Conservation (phyloP, 2,113 vertebrate species). For the Setophaga coronata region DNA sequence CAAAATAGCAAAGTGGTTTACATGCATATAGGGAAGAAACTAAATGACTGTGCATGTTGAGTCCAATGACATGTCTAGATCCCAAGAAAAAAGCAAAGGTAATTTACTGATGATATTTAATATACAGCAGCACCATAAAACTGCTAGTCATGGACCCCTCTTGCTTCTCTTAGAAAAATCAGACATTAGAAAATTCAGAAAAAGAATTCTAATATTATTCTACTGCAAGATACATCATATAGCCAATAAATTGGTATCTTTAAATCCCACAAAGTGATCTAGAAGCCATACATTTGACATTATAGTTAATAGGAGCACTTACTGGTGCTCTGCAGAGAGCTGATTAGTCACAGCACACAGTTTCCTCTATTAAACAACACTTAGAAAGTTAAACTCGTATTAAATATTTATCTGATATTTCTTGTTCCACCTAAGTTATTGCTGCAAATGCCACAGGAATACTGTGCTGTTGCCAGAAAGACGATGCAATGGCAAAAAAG, state of each 20-base stretch:
- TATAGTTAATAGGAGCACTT: not conserved
- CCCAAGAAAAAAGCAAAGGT: not conserved
- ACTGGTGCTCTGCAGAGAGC: not conserved
- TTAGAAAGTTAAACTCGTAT: not conserved
- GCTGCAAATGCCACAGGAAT: not conserved
- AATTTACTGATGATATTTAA: not conserved
- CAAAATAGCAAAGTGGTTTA: not conserved
- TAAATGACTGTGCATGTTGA: not conserved
- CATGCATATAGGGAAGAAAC: not conserved
- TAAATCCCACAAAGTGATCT: not conserved
- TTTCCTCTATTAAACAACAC: not conserved
- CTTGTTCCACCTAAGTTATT: not conserved
- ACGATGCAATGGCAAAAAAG: not conserved
- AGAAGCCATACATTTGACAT: not conserved
- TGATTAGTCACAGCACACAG: not conserved
- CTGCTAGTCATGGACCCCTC: not conserved
- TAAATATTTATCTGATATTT: slow-evolving; percentile 26
- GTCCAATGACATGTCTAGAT: not conserved
- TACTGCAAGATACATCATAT: not conserved
- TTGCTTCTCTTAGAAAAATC: not conserved
- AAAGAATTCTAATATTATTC: not conserved
- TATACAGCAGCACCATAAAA: not conserved
- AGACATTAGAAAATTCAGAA: not conserved
- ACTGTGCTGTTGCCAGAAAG: not conserved
- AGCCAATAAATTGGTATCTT: not conserved